Evolutionary conservation across 2,888 invertebrate genomes (phyloP).

Genomic region (Antheraea assamensis): DNA sequence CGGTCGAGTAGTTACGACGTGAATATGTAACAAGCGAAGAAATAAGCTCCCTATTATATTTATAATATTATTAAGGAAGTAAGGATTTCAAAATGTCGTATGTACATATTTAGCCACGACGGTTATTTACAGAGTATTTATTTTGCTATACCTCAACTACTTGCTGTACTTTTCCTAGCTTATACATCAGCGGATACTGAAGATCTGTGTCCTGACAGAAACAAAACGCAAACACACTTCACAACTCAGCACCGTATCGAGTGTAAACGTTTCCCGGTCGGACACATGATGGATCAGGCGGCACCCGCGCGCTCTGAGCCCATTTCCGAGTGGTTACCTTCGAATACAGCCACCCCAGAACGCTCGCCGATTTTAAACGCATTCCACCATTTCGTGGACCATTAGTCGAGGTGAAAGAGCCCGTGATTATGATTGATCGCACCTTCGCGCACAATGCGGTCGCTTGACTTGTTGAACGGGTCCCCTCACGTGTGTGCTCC

Average conservation of each 20-base stretch:
- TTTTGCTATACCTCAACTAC: too few relatives aligned
- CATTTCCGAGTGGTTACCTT: slow-evolving; percentile 77
- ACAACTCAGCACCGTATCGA: slow-evolving; percentile 33
- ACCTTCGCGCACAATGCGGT: slow-evolving; percentile 61
- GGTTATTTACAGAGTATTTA: too few relatives aligned
- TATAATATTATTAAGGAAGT: too few relatives aligned
- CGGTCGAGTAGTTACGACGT: too few relatives aligned
- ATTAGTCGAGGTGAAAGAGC: slow-evolving; percentile 80
- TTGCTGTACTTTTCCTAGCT: neutral
- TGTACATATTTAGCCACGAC: too few relatives aligned
- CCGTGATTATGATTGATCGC: slow-evolving; percentile 80
- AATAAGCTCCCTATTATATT: too few relatives aligned
- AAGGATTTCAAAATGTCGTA: too few relatives aligned
- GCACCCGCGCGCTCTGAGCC: slow-evolving; percentile 63
- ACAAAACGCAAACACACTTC: slow-evolving; percentile 26
- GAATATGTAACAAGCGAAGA: too few relatives aligned
- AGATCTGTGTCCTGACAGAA: slow-evolving; percentile 20
- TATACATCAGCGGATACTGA: neutral
- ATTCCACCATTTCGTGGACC: slow-evolving; percentile 77
- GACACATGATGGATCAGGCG: slow-evolving; percentile 76
- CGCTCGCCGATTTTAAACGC: slow-evolving; percentile 78
- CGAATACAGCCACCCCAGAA: slow-evolving; percentile 64
- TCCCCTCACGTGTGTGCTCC: slow-evolving; percentile 71
- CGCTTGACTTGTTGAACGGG: slow-evolving; percentile 75
- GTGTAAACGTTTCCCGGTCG: slow-evolving; percentile 30